A percentile compares a stretch with the other conserved stretches of the same genome.
These are phyloP conservation scores for Anas platyrhynchos DNA, from an alignment of 2,113 vertebrate genomes.

Conservation along the genomic window DNA sequence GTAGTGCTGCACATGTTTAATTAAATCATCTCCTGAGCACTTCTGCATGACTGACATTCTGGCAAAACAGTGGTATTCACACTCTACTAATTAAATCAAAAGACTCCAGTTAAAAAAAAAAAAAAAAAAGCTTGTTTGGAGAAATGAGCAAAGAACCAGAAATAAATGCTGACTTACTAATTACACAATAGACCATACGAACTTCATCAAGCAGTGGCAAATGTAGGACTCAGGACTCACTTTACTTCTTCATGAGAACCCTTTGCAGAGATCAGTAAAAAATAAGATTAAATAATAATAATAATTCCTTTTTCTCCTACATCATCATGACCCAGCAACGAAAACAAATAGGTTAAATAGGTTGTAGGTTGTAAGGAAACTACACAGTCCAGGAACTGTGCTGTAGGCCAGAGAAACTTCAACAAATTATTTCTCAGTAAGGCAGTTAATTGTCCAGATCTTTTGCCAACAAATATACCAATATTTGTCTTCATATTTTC, in stretches of 20 bases:
- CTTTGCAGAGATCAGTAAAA: not conserved
- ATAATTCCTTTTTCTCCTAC: not conserved
- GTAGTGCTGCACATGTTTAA: not conserved
- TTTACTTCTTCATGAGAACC: not conserved
- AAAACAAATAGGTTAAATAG: not conserved
- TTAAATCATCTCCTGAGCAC: not conserved
- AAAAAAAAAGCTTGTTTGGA: not conserved
- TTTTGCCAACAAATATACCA: not conserved
- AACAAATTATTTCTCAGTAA: not conserved
- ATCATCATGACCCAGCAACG: not conserved
- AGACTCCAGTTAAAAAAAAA: not conserved
- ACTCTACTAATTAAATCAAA: not conserved
- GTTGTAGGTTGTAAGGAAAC: not conserved
- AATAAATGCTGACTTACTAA: not conserved
- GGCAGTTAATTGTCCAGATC: not conserved
- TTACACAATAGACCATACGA: not conserved
- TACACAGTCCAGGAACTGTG: not conserved
- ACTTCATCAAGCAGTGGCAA: not conserved
- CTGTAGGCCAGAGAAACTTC: not conserved
- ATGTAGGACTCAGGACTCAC: not conserved
- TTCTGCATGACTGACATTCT: not conserved
- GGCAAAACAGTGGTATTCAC: not conserved
- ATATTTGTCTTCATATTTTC: not conserved
- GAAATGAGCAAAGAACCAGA: not conserved
- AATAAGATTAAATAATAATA: not conserved